These are phyloP conservation scores for Thaumetopoea pityocampa DNA, from an alignment of 1,140 invertebrate species.

Conservation along the genomic window DNA sequence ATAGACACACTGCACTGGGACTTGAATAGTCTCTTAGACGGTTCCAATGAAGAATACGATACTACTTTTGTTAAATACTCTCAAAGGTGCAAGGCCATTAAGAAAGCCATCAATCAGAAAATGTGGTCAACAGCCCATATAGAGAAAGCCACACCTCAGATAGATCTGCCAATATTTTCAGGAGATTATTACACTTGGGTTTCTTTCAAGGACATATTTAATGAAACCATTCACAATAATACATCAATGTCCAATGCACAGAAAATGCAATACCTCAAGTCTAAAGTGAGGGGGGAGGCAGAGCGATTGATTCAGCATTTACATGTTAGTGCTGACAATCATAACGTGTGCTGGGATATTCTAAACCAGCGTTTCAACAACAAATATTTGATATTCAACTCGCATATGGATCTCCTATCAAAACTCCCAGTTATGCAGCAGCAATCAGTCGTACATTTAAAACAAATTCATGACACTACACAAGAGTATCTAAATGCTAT, in stretches of 20 bases:
- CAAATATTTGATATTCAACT: conserved; percentile 16
- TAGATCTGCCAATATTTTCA: conserved; percentile 18
- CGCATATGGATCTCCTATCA: conserved; percentile 18
- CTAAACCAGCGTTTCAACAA: conserved; percentile 19
- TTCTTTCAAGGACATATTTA: conserved; percentile 24
- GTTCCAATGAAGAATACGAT: conserved; percentile 5
- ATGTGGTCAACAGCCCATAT: conserved; percentile 4
- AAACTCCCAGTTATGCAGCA: conserved; percentile 17
- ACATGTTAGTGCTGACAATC: conserved; percentile 18
- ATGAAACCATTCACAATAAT: conserved; percentile 21
- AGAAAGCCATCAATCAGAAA: conserved; percentile 8
- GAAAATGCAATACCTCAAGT: conserved; percentile 13
- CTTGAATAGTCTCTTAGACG: conserved; percentile 6
- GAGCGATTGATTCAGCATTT: conserved; percentile 21
- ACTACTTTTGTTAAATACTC: not conserved
- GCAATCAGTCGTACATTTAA: conserved; percentile 11
- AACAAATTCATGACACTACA: conserved; percentile 21
- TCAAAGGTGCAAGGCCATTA: not conserved
- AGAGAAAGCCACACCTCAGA: conserved; percentile 9
- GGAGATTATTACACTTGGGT: conserved; percentile 23
- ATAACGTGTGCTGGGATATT: conserved; percentile 17
- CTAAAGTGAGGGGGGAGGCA: conserved; percentile 13
- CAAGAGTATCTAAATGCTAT: conserved; percentile 22
- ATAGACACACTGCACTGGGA: conserved; percentile 14
- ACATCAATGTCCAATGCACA: conserved; percentile 13